Conservation (phyloP, 2,113 vertebrate genomes). For the Amazona guildingii region DNA sequence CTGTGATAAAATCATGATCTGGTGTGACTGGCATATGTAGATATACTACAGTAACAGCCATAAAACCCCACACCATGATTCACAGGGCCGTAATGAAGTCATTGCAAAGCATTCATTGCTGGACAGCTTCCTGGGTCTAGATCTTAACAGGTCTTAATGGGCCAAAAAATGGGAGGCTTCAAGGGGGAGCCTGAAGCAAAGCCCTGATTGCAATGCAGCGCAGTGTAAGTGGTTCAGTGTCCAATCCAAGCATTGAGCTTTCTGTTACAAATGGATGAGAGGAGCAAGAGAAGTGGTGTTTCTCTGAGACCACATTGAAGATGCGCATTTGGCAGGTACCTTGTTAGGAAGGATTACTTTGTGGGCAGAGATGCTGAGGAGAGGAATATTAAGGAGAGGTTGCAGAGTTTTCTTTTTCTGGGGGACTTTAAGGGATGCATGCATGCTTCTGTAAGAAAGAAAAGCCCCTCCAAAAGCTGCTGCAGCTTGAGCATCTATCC, state of each 20-base stretch:
- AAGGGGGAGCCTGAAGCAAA: background rate
- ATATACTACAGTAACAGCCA: background rate
- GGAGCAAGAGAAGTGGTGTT: background rate
- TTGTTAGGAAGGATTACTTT: background rate
- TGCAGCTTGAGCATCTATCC: background rate
- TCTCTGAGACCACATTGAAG: rapidly evolving
- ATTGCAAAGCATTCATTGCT: background rate
- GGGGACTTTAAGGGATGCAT: background rate
- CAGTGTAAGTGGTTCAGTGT: background rate
- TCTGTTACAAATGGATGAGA: background rate
- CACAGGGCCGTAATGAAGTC: background rate
- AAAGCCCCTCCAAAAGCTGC: background rate
- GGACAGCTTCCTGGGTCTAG: background rate
- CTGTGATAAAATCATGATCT: background rate
- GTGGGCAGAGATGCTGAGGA: background rate
- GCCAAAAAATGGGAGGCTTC: background rate
- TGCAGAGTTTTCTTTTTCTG: background rate
- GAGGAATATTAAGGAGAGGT: background rate
- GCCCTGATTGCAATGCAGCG: background rate
- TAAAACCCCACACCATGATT: background rate
- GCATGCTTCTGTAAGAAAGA: background rate
- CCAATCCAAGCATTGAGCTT: rapidly evolving
- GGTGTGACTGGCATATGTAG: background rate
- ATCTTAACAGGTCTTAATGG: background rate
- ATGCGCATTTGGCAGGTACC: background rate